Evolutionary conservation across 2,888 invertebrate genomes (phyloP).

Genomic region (Cancer borealis): DNA sequence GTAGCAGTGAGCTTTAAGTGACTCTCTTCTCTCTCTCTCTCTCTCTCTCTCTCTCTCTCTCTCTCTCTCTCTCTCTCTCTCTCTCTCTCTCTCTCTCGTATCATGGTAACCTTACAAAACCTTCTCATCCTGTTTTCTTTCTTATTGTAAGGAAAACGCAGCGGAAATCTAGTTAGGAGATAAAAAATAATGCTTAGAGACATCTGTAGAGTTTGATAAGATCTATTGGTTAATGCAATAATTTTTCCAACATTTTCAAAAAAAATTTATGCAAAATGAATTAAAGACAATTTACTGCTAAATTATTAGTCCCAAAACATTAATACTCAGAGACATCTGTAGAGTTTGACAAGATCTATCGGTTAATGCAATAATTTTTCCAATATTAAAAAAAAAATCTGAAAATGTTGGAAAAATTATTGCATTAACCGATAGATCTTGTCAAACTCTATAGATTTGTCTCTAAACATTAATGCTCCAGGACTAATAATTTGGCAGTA

Average conservation of each 20-base stretch:
- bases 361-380: no score
- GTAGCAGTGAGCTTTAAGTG: slow-evolving; percentile 20
- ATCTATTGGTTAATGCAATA: no score
- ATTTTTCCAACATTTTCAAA: no score
- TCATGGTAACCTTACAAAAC: neutral
- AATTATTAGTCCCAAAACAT: no score
- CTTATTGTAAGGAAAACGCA: neutral
- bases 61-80: neutral
- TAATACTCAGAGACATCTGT: neutral
- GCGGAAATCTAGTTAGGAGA: neutral
- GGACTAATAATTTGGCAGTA: no score
- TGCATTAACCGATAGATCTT: no score
- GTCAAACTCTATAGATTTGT: no score
- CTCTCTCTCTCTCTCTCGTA: slow-evolving; percentile 20
- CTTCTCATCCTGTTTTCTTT: neutral
- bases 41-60: neutral
- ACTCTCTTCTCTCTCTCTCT: slow-evolving; percentile 16
- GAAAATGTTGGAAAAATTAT: no score
- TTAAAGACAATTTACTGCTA: no score
- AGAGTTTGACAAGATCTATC: neutral
- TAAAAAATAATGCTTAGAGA: neutral
- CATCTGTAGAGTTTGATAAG: neutral
- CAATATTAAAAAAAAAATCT: no score
- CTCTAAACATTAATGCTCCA: no score
- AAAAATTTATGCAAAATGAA: no score